Evolutionary conservation across 2,113 vertebrate genomes (phyloP).

Genomic region (Hydrolagus affinis): DNA sequence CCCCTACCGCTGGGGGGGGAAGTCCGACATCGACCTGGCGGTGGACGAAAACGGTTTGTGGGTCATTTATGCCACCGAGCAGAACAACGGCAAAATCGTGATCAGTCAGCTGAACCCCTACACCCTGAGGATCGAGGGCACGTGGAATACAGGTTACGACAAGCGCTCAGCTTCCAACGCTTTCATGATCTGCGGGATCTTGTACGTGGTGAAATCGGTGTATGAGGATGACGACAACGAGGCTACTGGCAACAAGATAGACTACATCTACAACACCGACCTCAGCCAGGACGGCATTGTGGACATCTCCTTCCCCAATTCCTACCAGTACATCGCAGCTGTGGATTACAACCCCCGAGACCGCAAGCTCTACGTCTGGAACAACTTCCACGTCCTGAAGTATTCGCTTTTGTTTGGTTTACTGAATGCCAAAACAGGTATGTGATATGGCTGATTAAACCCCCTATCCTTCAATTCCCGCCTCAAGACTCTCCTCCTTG

Average conservation of each 20-base stretch:
- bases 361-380: slow-evolving; percentile 96
- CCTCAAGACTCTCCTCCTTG: no score
- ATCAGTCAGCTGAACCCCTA: slow-evolving; percentile 96
- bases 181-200: slow-evolving; percentile 98
- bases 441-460: slow-evolving; percentile 32
- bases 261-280: slow-evolving; percentile 97
- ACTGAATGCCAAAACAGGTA: slow-evolving; percentile 84
- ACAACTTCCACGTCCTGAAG: slow-evolving; percentile 96
- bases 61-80: slow-evolving; percentile 98
- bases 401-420: slow-evolving; percentile 93
- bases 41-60: slow-evolving; percentile 96
- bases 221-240: slow-evolving; percentile 97
- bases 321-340: slow-evolving; percentile 95
- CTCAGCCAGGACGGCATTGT: slow-evolving; percentile 86
- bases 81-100: slow-evolving; percentile 93
- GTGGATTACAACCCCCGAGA: slow-evolving; percentile 99
- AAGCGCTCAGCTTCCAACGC: slow-evolving; percentile 95
- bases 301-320: slow-evolving; percentile 93
- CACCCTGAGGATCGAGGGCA: slow-evolving; percentile 86
- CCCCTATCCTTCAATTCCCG: no score
- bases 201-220: slow-evolving; percentile 91
- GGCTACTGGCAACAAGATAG: slow-evolving; percentile 94
- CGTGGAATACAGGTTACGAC: slow-evolving; percentile 95
- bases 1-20: slow-evolving; percentile 95
- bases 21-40: slow-evolving; percentile 92